A percentile compares a stretch with the other conserved stretches of the same genome.
Evolutionary conservation across 2,113 vertebrate genomes (phyloP).

Genomic region (Campylomormyrus numenius): DNA sequence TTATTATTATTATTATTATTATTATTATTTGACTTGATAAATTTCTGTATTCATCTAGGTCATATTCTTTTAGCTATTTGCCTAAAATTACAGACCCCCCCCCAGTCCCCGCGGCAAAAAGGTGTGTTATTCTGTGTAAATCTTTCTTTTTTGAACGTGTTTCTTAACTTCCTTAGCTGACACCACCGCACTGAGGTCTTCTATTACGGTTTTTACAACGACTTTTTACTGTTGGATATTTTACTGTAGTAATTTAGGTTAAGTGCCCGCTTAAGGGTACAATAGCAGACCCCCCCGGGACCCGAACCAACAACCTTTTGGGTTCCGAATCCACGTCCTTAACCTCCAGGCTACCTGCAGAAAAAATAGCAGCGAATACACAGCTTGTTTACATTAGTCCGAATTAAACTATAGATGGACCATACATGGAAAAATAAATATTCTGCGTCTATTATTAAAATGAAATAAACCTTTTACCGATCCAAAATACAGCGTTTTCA

Average conservation of each 20-base stretch:
- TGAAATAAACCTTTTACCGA: neutral
- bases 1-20: slow-evolving; percentile 12
- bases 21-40: neutral
- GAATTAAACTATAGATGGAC: neutral
- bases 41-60: neutral
- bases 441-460: neutral
- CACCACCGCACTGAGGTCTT: neutral
- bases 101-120: neutral
- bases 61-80: neutral
- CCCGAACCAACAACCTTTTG: neutral
- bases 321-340: neutral
- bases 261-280: neutral
- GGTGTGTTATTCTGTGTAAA: neutral
- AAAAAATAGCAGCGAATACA: neutral
- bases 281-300: neutral
- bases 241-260: neutral
- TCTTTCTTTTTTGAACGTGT: neutral
- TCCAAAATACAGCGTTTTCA: neutral
- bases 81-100: neutral
- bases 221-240: neutral
- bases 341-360: neutral
- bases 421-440: neutral
- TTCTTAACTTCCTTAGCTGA: neutral
- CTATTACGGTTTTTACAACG: neutral
- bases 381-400: neutral